Base-by-base conservation (phyloP, 92 coral and sea anemone genomes). In the Desmophyllum pertusum region DNA sequence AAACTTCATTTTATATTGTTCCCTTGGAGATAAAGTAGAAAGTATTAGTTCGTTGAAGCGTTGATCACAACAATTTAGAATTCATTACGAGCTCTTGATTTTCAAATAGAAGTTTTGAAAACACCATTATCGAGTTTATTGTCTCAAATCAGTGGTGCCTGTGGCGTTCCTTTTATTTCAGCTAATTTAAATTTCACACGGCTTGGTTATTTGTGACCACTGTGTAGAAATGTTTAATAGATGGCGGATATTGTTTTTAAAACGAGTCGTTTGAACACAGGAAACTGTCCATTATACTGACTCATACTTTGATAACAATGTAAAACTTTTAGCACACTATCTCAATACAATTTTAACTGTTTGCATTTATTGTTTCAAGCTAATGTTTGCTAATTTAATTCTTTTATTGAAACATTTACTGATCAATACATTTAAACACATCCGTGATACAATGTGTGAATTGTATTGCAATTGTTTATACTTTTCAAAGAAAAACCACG, bases 41-140 rank as follows among this genome's bases (percentile, higher is more conserved):
- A 45, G 21, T 35, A 62, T 10, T 18, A 46, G 59, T 48, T 66
- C 63, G 71, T 38, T 39, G 73, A 64, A 78, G 83, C 73, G 61
- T 61, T 77, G 10, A 37, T 53, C 46, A 21, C 3, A 31, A 29
- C 70, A 14, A 78, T 78, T 38, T 25, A 59, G 3, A 67, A 18
- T 67, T 42, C 29, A 66, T 66, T 45, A n/a, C 57, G 31, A 5
- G 27, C 5, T 66, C 43, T 43, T 48, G 36, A 29, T 38, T 67
- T 38, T 37, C 37, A 59, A 57, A 7, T 10, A 23, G 11, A 25
- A 64, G n/a, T 14, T 57, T 59, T 77, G 33, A 36, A 57, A 39
- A 23, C 37, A 67, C 17, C 11, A 68, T 48, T 25, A 30, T 43
- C 40, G 13, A 43, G 35, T 23, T 31, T 19, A 43, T 65, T 66